Evolutionary conservation across 2,888 invertebrate genomes (phyloP).

Genomic region (Drosophila demipolita): DNA sequence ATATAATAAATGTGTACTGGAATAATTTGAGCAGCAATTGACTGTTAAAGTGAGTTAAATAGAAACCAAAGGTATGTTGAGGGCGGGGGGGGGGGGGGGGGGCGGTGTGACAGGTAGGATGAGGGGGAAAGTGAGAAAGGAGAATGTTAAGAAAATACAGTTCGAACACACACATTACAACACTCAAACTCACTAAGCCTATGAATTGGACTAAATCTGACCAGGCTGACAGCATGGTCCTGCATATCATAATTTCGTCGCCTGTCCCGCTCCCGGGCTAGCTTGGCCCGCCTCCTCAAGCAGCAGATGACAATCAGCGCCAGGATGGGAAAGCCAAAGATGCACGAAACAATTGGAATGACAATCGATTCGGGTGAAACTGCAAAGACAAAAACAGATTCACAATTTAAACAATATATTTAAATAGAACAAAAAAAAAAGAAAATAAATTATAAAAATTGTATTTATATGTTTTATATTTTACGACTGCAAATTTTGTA

Average conservation of each 20-base stretch:
- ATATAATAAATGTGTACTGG: neutral
- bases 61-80: neutral
- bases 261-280: constrained; percentile 93
- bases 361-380: constrained; percentile 95
- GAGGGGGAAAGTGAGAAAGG: neutral
- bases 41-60: neutral
- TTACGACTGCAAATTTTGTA: no score
- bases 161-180: constrained; percentile 69
- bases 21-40: neutral
- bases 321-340: constrained; percentile 94
- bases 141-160: constrained; percentile 4
- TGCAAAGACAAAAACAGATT: constrained; percentile 85
- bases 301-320: constrained; percentile 95
- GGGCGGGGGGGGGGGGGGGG: no score
- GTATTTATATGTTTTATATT: no score
- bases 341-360: constrained; percentile 95
- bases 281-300: constrained; percentile 92
- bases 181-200: constrained; percentile 88
- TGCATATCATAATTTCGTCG: constrained; percentile 93
- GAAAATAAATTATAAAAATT: no score
- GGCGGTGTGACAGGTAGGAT: neutral
- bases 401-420: neutral
- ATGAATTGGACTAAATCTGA: constrained; percentile 91
- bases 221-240: constrained; percentile 93
- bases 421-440: no score